Evolutionary conservation across 2,888 invertebrate genomes (phyloP), one percentile per base, ranked within the genome.

Genomic region (Cyclophora punctaria): DNA sequence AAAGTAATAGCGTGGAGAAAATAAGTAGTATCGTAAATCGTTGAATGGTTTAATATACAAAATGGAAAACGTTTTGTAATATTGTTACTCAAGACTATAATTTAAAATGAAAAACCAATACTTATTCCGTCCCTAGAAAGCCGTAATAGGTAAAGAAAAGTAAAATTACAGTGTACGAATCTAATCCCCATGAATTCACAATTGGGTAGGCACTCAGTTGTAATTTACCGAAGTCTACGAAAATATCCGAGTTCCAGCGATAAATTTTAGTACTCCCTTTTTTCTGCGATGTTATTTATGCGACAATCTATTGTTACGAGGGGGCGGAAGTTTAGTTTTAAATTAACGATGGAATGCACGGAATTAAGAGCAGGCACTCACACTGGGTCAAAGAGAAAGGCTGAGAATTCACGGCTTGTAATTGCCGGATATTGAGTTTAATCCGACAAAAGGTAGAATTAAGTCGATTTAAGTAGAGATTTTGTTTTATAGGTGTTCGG

Each of bases 261-360:
- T 67, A 75, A 75, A 78, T 75, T 75, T 69, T 57, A 47, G 56
- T 43, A 50, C 44, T 53, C 62, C 64, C 66, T 71, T 68, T 69
- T 74, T 75, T 71, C 69, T 63, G 64, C 53, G 64, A 67, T 69
- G 79, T 81, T 80, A 83, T 83, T 83, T 83, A 83, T 81, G 77
- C 70, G 78, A 78, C 78, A 78, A 77, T 78, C 75, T 74, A 72
- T 75, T 74, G 75, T 72, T 53, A 53, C 66, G 67, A 66, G 69
- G 66, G 58, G 52, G 54, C 48, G 47, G 37, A 70, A 75, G 66
- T 80, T 83, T 83, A 83, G 80, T 81, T 82, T 80, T 74, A 79
- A 83, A 83, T 83, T 79, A 80, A 82, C 80, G 80, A 63, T 64
- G 73, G 73, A 74, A 78, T 76, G 69, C 69, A 61, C 73, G 68